Percentiles rank a stretch among this genome's conserved stretches.
phyloP scores from a whole-genome alignment of 2,113 vertebrate species.

The Dicerorhinus sumatrensis region DNA sequence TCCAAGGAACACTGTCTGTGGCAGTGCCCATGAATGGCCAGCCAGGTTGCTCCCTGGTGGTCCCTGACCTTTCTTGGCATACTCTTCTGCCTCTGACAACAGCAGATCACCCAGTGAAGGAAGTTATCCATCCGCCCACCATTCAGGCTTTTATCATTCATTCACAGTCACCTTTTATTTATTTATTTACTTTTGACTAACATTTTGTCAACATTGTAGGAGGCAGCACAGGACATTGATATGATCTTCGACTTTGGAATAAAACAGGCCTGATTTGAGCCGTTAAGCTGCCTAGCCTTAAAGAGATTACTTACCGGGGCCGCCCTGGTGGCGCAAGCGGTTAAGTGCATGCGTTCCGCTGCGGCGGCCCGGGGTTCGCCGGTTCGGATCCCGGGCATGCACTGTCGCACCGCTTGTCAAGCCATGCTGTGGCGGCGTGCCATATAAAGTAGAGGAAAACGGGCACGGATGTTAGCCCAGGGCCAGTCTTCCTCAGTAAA shows the following conservation, averaged over 20 bases:
- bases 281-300: accelerated
- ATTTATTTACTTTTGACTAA: background rate
- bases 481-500: too few relatives aligned
- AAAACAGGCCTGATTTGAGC: background rate
- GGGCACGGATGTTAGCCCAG: too few relatives aligned
- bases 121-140: background rate
- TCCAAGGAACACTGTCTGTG: background rate
- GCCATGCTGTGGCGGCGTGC: too few relatives aligned
- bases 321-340: too few relatives aligned
- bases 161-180: background rate
- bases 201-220: background rate
- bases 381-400: too few relatives aligned
- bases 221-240: background rate
- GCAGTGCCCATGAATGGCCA: background rate
- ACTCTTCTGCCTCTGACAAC: background rate
- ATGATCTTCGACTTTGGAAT: background rate
- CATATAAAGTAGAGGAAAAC: too few relatives aligned
- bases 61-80: background rate
- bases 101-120: background rate
- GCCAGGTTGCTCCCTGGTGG: background rate
- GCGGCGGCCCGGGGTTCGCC: too few relatives aligned
- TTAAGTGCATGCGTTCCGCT: too few relatives aligned
- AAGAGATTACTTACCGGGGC: background rate
- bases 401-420: too few relatives aligned
- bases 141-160: background rate